phyloP scores from a whole-genome alignment of 2,797 vertebrate genomes.

The Malurus splendens region DNA sequence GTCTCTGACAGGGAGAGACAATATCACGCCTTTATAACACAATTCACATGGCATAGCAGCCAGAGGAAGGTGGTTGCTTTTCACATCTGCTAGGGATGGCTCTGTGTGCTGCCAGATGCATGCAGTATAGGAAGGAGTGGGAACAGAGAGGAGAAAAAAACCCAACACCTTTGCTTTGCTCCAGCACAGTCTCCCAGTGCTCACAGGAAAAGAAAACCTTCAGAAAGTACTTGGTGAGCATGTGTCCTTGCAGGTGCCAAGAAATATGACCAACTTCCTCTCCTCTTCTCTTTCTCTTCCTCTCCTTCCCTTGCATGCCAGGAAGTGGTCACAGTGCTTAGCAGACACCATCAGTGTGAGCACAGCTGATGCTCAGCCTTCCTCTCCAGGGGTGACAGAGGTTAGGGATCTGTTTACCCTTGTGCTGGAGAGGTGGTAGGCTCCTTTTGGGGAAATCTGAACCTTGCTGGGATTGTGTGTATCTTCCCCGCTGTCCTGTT shows the following conservation, averaged over 20 bases:
- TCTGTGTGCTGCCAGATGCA: neutral
- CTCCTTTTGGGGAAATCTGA: neutral
- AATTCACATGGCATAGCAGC: neutral
- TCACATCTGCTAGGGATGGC: neutral
- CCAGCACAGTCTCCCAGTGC: neutral
- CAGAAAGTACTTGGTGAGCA: neutral
- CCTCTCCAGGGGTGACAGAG: neutral
- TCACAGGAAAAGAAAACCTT: neutral
- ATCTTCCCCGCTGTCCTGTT: neutral
- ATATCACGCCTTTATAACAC: neutral
- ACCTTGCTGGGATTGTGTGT: neutral
- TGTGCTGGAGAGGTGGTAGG: neutral
- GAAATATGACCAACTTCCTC: neutral
- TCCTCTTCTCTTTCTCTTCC: neutral
- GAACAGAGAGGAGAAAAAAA: accelerated
- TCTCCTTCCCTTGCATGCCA: neutral
- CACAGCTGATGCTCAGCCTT: neutral
- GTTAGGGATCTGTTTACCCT: neutral
- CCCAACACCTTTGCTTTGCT: neutral
- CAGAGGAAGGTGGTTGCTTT: neutral
- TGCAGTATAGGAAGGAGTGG: neutral
- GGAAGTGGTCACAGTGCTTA: neutral
- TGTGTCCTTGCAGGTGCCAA: neutral
- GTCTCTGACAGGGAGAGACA: neutral
- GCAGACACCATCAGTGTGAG: neutral